phyloP scores from a whole-genome alignment of 1,140 invertebrate genomes.

The Zaprionus camerounensis region DNA sequence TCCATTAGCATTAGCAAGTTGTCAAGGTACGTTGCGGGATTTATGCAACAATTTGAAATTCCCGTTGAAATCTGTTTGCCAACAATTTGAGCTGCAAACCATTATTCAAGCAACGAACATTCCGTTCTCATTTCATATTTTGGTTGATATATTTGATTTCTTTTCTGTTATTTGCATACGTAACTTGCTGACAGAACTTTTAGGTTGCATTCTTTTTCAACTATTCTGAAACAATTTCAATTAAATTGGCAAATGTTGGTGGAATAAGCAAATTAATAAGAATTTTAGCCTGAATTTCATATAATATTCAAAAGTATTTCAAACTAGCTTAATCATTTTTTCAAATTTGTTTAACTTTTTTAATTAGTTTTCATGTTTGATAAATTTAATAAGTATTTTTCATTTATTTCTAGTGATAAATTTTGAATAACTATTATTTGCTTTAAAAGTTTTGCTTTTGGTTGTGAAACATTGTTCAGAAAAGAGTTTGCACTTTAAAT shows the following conservation, averaged over 20 bases:
- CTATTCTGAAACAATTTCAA: background rate
- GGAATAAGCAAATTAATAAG: background rate
- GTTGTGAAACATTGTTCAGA: no score
- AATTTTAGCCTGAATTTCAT: background rate
- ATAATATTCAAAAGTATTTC: background rate
- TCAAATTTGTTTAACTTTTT: background rate
- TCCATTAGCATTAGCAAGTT: constrained; percentile 69
- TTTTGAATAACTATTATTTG: background rate
- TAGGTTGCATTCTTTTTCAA: background rate
- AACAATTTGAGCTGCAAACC: constrained; percentile 5
- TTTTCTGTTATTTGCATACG: background rate
- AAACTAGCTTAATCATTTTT: background rate
- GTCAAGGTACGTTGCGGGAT: constrained; percentile 23
- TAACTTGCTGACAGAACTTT: background rate
- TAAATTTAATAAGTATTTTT: no score
- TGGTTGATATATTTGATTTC: background rate
- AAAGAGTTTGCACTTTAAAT: background rate
- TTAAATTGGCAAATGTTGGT: background rate
- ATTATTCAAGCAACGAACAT: background rate
- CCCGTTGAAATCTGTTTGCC: constrained; percentile 13
- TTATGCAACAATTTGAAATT: constrained; percentile 28
- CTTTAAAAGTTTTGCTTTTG: background rate
- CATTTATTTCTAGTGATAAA: background rate
- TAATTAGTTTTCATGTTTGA: background rate
- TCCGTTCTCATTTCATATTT: constrained; percentile 1